phyloP scores from a whole-genome alignment of 2,888 invertebrate genomes.

The Temnothorax ravouxi region DNA sequence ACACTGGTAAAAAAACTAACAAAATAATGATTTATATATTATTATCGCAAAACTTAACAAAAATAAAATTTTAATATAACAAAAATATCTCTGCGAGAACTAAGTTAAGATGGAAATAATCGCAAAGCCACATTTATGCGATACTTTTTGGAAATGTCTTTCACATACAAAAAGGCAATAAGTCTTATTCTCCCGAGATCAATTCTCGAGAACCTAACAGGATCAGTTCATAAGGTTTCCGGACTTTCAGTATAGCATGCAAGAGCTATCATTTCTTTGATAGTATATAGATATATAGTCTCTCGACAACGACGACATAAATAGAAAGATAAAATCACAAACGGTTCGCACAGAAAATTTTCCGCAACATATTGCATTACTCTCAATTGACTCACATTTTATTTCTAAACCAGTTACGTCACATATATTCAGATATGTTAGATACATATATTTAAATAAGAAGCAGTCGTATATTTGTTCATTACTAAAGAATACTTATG shows the following conservation, averaged over 20 bases:
- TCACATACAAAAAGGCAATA: conserved; percentile 28
- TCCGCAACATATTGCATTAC: not conserved
- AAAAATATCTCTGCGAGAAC: not conserved
- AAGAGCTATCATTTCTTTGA: conserved; percentile 1
- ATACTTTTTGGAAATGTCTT: conserved; percentile 32
- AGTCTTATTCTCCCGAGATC: conserved; percentile 55
- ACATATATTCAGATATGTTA: not conserved
- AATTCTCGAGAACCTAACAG: conserved; percentile 59
- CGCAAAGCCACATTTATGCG: not conserved
- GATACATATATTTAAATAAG: not conserved
- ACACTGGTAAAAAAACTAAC: not conserved
- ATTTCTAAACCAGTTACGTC: not conserved
- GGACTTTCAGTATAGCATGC: conserved; percentile 8
- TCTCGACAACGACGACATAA: not conserved
- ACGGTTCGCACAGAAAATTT: not conserved
- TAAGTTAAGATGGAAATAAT: not conserved
- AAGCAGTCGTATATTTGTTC: not conserved
- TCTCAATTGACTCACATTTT: not conserved
- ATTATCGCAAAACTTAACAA: not conserved
- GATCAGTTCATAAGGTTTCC: conserved; percentile 61
- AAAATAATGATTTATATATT: not conserved
- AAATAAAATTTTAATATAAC: conserved; percentile 7
- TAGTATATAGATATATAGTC: not conserved
- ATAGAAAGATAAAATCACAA: conserved; percentile 7
- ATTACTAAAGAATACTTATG: not conserved